Evolutionary conservation across 2,113 vertebrate species (phyloP), one percentile per base, ranked within the genome.

Genomic region (Cyanocitta stelleri): DNA sequence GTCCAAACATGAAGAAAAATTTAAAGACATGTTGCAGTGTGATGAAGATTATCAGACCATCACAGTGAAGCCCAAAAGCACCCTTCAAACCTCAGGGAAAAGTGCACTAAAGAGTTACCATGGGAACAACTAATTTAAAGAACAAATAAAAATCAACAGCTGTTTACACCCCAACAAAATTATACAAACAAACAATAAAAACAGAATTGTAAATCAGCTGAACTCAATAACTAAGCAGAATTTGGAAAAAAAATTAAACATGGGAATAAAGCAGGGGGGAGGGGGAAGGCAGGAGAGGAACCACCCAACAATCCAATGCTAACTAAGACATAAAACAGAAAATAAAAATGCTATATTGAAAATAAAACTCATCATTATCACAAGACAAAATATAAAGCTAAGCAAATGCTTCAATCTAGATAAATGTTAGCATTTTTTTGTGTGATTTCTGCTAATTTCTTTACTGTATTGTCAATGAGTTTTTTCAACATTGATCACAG

Each of bases 111-210:
- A 95, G 95, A 82, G 91, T 98, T 97, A 93, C 97, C 91, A 98
- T 97, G 94, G 97, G 64, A 98, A 97, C 95, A 95, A 92, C 87
- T 94, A 97, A 96, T 98, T 97, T 97, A 98, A 97, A 84, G 96
- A 96, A 96, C 87, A 94, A 95, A 92, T 98, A 95, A 97, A 97
- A 91, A 35, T 29, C 87, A 92, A 93, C 91, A 96, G 94, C 95
- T 96, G 96, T 97, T 97, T 97, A 96, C 77, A 98, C 95, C 90
- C 96, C 92, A 95, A 96, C 79, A 84, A 85, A 97, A 95, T 87
- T 79, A 90, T 74, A 96, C 89, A 97, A 97, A 96, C 92, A 97
- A 96, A 97, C 78, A 96, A 86, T 96, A 97, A 97, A 97, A 97
- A 46, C 72, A 80, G n/a, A 80, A 87, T 75, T 1, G 11, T 97